These are phyloP conservation scores for Drosophila sulfurigaster DNA, from an alignment of 1,140 invertebrate genomes.

Conservation along the genomic window DNA sequence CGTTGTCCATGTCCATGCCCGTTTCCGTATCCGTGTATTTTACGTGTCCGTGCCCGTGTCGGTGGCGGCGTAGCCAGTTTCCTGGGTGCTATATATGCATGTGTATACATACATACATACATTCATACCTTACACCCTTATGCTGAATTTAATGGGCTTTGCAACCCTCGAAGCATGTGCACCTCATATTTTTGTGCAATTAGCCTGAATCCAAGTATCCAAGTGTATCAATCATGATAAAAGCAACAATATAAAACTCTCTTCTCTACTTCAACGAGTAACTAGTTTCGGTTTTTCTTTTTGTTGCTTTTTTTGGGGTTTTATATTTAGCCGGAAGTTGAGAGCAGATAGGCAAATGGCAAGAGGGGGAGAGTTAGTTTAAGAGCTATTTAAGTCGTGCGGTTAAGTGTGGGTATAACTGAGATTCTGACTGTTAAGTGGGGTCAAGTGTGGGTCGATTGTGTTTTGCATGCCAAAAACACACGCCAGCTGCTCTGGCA, in stretches of 20 bases:
- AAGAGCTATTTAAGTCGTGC: conserved; percentile 60
- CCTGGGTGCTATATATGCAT: neutral
- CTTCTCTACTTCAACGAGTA: conserved; percentile 20
- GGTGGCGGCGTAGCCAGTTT: conserved; percentile 37
- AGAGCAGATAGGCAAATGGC: conserved; percentile 25
- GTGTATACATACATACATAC: conserved; percentile 21
- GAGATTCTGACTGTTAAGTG: conserved; percentile 47
- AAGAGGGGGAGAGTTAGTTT: conserved; percentile 44
- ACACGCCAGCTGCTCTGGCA: conserved; percentile 20
- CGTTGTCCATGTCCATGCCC: conserved; percentile 35
- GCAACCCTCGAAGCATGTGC: conserved; percentile 66
- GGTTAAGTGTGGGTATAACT: conserved; percentile 16
- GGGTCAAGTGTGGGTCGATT: conserved; percentile 27
- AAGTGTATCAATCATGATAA: conserved; percentile 77
- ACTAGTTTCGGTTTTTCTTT: conserved; percentile 10
- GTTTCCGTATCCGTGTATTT: conserved; percentile 47
- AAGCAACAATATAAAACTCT: conserved; percentile 15
- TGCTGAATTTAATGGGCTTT: conserved; percentile 41
- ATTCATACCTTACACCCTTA: conserved; percentile 17
- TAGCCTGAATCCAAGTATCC: conserved; percentile 66
- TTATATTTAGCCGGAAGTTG: conserved; percentile 58
- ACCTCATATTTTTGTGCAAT: conserved; percentile 81
- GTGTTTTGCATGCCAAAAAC: conserved; percentile 71
- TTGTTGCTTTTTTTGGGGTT: conserved; percentile 37
- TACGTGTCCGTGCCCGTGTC: conserved; percentile 34